Evolutionary conservation across 92 coral and sea anemone species (phyloP), one percentile per base, ranked within the genome.

Genomic region (Umimayanthus chanpuru): DNA sequence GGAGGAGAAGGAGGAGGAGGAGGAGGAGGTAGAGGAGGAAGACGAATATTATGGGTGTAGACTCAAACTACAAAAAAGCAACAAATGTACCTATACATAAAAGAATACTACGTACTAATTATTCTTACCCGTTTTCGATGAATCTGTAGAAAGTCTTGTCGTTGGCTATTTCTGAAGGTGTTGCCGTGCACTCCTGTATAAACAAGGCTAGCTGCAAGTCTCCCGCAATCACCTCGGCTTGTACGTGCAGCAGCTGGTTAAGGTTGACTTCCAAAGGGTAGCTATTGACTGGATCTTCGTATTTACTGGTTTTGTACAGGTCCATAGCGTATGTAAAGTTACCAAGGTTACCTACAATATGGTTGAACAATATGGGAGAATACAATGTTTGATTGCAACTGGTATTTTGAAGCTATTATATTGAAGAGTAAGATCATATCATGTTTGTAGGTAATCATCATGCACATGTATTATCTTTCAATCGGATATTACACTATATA

Each of bases 101-200:
- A 56, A 56, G 21, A 18, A 56, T 12, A 18, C 64, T 56, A 14
- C 21, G 67, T 2, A 7, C 20, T 4, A n/a, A n/a, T n/a, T n/a
- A n/a, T 20, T 44, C 65, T 83, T 16, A 83, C 87, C 87, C 87
- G 28, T 83, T 83, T 83, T 70, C 67, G 38, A 83, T 83, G 55
- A 83, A 83, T 28, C 32, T 70, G 77, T 83, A 83, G 5, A 71
- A 32, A 15, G 78, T 43, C 18, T 28, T 49, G 43, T 83, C 87
- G 25, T 44, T 32, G 41, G 32, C 66, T 28, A 14, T 41, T 25
- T 70, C 39, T 2, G 87, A 47, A 47, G 87, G 87, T 47, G 87
- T 83, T 65, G 77, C 77, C 9, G 49, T 44, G 55, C 87, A 83
- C 40, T 83, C 79, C 78, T 29, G 55, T 44, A 83, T 3, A 29